Base-by-base conservation (phyloP, 2,797 vertebrate species). In the Coreius guichenoti region DNA sequence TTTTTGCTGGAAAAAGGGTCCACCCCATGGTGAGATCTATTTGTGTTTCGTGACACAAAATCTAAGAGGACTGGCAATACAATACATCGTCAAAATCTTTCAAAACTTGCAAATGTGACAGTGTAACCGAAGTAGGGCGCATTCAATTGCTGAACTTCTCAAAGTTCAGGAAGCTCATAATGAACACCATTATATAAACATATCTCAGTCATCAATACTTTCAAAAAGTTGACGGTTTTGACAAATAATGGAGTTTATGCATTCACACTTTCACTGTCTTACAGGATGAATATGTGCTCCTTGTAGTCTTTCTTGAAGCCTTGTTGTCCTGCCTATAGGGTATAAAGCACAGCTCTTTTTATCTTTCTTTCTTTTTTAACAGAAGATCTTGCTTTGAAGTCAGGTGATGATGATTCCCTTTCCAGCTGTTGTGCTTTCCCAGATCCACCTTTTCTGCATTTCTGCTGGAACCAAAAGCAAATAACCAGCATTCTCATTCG, bases 351-450 rank as follows among this genome's bases (percentile, higher is more conserved):
- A 74, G 29, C 58, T 82, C 23, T 26, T 82, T 49, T 49, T n/a
- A 54, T 54, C 51, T 54, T 43, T 43, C 9, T 43, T 77, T 54
- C n/a, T 68, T 63, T n/a, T 51, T 68, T 45, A 63, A 70, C 7
- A 43, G n/a, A 56, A 73, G 11, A 61, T 47, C n/a, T 74, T 82
- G 70, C 29, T 65, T 83, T 75, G 17, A 78, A 78, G 63, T 45
- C 74, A 77, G 47, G 11, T 13, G 1, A 17, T 17, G 49, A 69
- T 31, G 13, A 21, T 49, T 65, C 14, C 19, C 49, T 69, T 26
- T 70, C 51, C 75, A 70, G 65, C 73, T 70, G 36, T 56, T 36
- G 47, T 67, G 65, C 49, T 84, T 84, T 58, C 17, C 33, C 33
- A 43, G 47, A 56, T 43, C n/a, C 47, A 69, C 2, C 33, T 69